Conservation (phyloP, 2,113 vertebrate species). For the Sapayoa aenigma region DNA sequence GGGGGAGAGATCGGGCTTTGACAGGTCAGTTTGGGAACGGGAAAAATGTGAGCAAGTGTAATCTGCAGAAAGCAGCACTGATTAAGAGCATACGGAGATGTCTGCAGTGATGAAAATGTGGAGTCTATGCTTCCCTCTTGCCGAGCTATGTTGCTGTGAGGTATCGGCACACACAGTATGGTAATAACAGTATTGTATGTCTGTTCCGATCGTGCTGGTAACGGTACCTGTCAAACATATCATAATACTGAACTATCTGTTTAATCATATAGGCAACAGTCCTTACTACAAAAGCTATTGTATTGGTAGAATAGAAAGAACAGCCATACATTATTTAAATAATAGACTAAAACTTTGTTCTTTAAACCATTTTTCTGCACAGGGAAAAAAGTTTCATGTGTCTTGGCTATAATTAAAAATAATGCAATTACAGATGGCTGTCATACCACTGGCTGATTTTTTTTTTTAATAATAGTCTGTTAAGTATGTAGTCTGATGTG, state of each 20-base stretch:
- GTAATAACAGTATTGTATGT: constrained; percentile 21
- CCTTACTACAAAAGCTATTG: constrained; percentile 22
- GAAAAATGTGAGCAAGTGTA: neutral
- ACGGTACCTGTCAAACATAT: constrained; percentile 33
- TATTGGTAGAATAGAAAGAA: neutral
- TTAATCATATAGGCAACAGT: constrained; percentile 25
- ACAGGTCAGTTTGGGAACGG: neutral
- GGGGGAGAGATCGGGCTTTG: neutral
- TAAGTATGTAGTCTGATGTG: neutral
- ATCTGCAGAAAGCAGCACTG: neutral
- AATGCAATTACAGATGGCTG: neutral
- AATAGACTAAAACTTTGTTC: constrained; percentile 6
- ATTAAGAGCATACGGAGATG: neutral
- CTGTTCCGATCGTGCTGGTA: constrained; percentile 10
- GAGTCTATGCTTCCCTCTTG: neutral
- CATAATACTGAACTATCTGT: constrained; percentile 4
- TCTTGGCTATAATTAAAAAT: constrained; percentile 18
- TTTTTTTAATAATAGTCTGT: neutral
- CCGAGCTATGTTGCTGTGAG: neutral
- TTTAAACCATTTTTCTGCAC: neutral
- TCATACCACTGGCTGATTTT: neutral
- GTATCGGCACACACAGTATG: neutral
- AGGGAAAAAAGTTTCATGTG: neutral
- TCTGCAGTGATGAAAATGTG: neutral
- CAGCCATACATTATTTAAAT: neutral